Evolutionary conservation across 1,140 invertebrate genomes (phyloP), one percentile per base, ranked within the genome.

Genomic region (Micrasema minimum): DNA sequence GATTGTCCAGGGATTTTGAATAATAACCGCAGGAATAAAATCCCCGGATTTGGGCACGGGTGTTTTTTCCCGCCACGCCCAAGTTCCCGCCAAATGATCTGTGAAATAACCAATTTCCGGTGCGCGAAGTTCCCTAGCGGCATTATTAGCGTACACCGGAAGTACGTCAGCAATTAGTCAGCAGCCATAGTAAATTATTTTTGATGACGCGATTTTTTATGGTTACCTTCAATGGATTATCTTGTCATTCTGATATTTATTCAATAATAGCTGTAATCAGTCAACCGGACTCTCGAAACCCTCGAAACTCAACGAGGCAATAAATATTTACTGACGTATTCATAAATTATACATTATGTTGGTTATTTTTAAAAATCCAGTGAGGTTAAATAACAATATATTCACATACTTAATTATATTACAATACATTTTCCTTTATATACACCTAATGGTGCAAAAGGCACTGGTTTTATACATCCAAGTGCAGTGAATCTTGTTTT

Each of bases 51-150:
- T 38, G 14, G 55, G 38, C 14, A 20, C 12, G 16, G 35, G 10
- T 31, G 20, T 59, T 59, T 59, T 59, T 59, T 59, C 23, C 6
- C 55, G 55, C 55, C 55, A 59, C 37, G 55, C 55, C 55, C 37
- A 41, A 43, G 10, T 51, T 43, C 37, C 55, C 55, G 37, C 55
- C 55, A 59, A 59, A 59, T 59, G 55, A 59, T 23, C 55, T 22
- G 55, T 59, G 35, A 59, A 59, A 59, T 41, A 59, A 59, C 35
- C 55, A 59, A 59, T 59, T 59, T 59, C 55, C 55, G 37, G 55
- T 41, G 37, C 18, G 14, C 18, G 14, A 38, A 35, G 2, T 38
- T 59, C 37, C 37, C 55, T 14, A 18, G 55, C 20, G 16, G 37
- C 37, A 22, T 59, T 59, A 43, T 43, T 59, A 31, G 7, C 26